phyloP scores from a whole-genome alignment of 2,113 vertebrate genomes.

The Cyprinus carpio region DNA sequence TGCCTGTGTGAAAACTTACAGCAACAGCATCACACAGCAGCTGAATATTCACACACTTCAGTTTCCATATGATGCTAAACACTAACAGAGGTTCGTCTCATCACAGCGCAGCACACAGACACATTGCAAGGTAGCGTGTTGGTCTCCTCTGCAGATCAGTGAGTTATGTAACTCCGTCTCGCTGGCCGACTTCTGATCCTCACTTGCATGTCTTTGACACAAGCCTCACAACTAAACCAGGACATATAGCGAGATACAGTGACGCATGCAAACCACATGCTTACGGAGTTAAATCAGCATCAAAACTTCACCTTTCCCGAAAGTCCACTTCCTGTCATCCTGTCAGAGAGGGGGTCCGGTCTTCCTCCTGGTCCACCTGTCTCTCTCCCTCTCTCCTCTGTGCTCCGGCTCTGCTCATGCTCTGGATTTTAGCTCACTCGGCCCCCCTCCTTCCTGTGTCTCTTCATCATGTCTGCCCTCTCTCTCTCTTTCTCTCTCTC shows the following conservation, averaged over 20 bases:
- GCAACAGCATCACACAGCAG: background rate
- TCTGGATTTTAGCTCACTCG: background rate
- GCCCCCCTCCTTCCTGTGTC: background rate
- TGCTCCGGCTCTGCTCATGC: background rate
- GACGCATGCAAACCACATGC: background rate
- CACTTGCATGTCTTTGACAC: background rate
- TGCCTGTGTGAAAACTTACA: background rate
- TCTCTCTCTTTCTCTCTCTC: slow-evolving; percentile 23
- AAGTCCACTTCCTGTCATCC: slow-evolving; percentile 49
- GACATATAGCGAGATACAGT: slow-evolving; percentile 14
- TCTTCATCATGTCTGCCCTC: slow-evolving; percentile 21
- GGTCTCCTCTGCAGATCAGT: slow-evolving; percentile 35
- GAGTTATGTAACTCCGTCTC: slow-evolving; percentile 44
- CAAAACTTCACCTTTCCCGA: slow-evolving; percentile 43
- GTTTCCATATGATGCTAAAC: background rate
- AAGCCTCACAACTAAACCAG: slow-evolving; percentile 15
- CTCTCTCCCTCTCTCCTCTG: background rate
- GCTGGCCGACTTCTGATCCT: background rate
- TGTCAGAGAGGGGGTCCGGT: slow-evolving; percentile 15
- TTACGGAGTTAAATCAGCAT: background rate
- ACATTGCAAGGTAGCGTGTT: background rate
- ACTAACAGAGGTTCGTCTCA: background rate
- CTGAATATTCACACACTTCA: background rate
- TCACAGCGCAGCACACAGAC: slow-evolving; percentile 15
- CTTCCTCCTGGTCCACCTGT: slow-evolving; percentile 29